Conservation (phyloP, 2,797 vertebrate species). For the Pristis pectinata region DNA sequence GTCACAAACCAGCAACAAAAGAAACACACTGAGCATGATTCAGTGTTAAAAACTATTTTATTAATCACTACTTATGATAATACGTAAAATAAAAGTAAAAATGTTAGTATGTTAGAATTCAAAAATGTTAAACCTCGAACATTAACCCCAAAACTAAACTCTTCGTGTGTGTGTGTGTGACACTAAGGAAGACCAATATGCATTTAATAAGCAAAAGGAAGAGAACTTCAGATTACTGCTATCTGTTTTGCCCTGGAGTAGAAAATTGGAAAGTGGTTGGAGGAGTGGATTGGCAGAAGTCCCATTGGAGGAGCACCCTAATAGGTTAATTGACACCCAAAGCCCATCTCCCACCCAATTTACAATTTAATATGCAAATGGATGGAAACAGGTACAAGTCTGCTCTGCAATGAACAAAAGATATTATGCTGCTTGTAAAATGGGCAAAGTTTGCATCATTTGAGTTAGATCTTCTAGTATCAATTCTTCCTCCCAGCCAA, state of each 20-base stretch:
- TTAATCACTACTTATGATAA: too few relatives aligned
- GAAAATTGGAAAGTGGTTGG: neutral
- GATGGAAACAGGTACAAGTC: neutral
- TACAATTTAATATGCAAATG: neutral
- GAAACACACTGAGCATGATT: too few relatives aligned
- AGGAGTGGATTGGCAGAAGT: too few relatives aligned
- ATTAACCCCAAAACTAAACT: too few relatives aligned
- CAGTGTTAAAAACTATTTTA: too few relatives aligned
- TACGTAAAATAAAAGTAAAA: too few relatives aligned
- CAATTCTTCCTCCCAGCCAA: neutral
- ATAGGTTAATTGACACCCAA: neutral
- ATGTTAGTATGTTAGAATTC: too few relatives aligned
- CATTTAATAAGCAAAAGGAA: neutral
- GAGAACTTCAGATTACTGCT: neutral
- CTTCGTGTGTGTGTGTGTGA: too few relatives aligned
- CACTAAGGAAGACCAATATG: neutral
- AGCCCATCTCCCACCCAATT: neutral
- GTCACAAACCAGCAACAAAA: too few relatives aligned
- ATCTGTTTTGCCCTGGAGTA: neutral
- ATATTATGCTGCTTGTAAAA: neutral
- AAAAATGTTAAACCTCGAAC: too few relatives aligned
- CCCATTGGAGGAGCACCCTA: neutral
- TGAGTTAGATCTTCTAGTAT: neutral
- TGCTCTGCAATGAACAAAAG: neutral
- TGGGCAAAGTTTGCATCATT: neutral